phyloP scores from a whole-genome alignment of 2,888 invertebrate species.

The Noctua fimbriata region DNA sequence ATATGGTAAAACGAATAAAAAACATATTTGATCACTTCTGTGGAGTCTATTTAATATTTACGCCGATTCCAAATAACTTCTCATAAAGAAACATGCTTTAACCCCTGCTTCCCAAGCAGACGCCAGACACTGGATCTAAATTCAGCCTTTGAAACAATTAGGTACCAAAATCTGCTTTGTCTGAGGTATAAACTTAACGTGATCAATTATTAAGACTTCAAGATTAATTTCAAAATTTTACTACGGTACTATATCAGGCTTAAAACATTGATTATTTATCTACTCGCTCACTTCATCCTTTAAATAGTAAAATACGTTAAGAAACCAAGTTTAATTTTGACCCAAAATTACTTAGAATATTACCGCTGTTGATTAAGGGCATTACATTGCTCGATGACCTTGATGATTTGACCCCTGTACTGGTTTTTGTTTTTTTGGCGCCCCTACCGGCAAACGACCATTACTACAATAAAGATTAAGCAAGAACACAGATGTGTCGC shows the following conservation, averaged over 20 bases:
- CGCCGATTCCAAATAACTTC: not conserved
- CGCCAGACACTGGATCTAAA: not conserved
- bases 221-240: constrained; percentile 13
- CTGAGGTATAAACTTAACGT: not conserved
- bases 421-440: no score
- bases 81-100: not conserved
- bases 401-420: no score
- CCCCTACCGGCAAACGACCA: no score
- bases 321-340: constrained; percentile 14
- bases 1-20: not conserved
- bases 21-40: not conserved
- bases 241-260: not conserved
- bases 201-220: constrained; percentile 1
- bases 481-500: no score
- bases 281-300: not conserved
- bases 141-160: not conserved
- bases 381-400: no score
- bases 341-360: constrained; percentile 16
- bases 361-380: constrained; percentile 40
- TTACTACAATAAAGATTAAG: no score
- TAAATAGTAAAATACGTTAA: not conserved
- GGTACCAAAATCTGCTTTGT: not conserved
- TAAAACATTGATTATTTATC: constrained; percentile 15
- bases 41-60: not conserved
- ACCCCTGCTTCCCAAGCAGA: not conserved